Percentiles rank a stretch among this genome's conserved stretches.
Evolutionary conservation across 2,797 vertebrate species (phyloP).

Genomic region (Eutrigla gurnardus): DNA sequence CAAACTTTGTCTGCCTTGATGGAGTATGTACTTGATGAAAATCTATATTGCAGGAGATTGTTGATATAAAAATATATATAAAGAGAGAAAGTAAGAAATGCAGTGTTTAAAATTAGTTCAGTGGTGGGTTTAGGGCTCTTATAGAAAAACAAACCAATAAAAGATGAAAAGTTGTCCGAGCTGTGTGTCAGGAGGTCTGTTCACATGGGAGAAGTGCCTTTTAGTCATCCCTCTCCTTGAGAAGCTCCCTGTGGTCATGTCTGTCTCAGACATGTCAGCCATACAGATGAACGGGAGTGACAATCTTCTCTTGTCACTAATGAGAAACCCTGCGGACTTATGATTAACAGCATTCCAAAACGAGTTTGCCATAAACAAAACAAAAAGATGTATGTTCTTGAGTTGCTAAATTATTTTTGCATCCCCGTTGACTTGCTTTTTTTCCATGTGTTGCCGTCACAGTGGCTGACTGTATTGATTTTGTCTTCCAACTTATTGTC

Average conservation of each 20-base stretch:
- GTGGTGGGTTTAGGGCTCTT: background rate
- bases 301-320: slow-evolving; percentile 62
- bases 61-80: background rate
- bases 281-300: slow-evolving; percentile 60
- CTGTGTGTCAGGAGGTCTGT: slow-evolving; percentile 30
- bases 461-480: slow-evolving; percentile 7
- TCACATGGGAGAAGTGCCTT: slow-evolving; percentile 28
- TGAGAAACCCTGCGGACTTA: slow-evolving; percentile 59
- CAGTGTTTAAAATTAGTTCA: background rate
- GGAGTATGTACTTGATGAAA: background rate
- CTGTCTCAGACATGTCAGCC: slow-evolving; percentile 56
- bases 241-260: slow-evolving; percentile 47
- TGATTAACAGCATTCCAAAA: slow-evolving; percentile 40
- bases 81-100: background rate
- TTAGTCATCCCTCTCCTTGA: slow-evolving; percentile 46
- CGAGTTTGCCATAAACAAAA: slow-evolving; percentile 19
- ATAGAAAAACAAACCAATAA: background rate
- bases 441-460: background rate
- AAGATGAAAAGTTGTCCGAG: slow-evolving; percentile 20
- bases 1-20: background rate
- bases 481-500: slow-evolving; percentile 14
- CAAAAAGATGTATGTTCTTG: background rate
- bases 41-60: background rate
- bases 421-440: slow-evolving; percentile 15
- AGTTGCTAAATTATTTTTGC: slow-evolving; percentile 2